These are phyloP conservation scores for Bugulina stolonifera DNA, from an alignment of 2,888 invertebrate genomes.

Conservation along the genomic window DNA sequence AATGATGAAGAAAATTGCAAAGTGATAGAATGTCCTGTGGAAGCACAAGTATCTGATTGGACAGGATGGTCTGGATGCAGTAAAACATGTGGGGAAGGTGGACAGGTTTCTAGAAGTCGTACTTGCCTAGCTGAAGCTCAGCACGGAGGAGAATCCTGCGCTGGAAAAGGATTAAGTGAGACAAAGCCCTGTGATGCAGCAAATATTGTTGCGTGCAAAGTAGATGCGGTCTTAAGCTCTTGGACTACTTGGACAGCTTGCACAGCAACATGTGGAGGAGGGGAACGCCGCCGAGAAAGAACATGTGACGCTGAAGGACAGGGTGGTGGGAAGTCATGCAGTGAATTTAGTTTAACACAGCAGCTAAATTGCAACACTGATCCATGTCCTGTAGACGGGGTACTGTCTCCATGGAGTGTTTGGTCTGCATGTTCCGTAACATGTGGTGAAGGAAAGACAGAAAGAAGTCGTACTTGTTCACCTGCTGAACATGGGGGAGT, in stretches of 20 bases:
- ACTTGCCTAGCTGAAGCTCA: background rate
- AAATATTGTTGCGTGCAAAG: background rate
- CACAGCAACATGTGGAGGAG: background rate
- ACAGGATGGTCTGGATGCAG: background rate
- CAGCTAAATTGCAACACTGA: background rate
- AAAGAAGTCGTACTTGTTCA: background rate
- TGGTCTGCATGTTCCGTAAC: constrained; percentile 13
- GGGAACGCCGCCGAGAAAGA: background rate
- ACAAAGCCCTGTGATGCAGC: background rate
- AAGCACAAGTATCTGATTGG: constrained; percentile 12
- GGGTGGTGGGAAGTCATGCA: constrained; percentile 5
- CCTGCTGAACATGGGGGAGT: background rate
- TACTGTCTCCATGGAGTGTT: background rate
- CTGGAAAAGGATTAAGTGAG: background rate
- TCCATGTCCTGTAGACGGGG: background rate
- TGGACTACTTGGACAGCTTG: background rate
- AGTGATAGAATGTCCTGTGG: background rate
- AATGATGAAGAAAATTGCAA: background rate
- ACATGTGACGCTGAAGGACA: background rate
- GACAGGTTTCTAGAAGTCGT: background rate
- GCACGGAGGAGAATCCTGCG: background rate
- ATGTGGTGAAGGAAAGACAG: constrained; percentile 8
- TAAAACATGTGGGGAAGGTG: constrained; percentile 6
- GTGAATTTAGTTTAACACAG: background rate
- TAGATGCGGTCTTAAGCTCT: background rate